These are phyloP conservation scores for Nemoura dubitans DNA, from an alignment of 2,888 invertebrate species.

Conservation along the genomic window DNA sequence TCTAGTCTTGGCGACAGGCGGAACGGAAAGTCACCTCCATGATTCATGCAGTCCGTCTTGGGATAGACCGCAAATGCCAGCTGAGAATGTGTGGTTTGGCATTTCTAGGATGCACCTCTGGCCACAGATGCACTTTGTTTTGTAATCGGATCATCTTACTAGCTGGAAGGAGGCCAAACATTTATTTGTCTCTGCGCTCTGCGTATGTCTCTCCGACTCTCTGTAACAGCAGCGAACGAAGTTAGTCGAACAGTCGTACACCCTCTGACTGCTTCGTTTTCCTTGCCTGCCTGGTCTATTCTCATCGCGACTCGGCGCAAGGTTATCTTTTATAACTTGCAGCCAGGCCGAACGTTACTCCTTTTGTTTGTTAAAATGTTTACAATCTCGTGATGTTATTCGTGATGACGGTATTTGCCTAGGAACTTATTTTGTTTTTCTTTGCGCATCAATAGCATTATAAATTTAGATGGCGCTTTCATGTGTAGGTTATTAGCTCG, in stretches of 20 bases:
- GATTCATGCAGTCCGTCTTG: not conserved
- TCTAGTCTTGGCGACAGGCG: not conserved
- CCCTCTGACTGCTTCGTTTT: not conserved
- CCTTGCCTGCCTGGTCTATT: not conserved
- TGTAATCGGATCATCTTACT: not conserved
- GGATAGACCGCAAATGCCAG: not conserved
- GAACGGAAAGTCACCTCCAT: not conserved
- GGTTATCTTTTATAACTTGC: slow-evolving; percentile 1
- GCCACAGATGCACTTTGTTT: not conserved
- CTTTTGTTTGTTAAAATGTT: not conserved
- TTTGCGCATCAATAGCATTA: not conserved
- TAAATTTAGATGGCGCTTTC: not conserved
- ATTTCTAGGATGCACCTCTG: not conserved
- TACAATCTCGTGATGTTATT: not conserved
- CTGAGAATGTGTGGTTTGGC: not conserved
- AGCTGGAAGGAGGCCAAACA: not conserved
- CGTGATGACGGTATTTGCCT: not conserved
- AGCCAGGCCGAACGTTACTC: not conserved
- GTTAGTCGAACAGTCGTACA: not conserved
- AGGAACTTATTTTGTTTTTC: not conserved
- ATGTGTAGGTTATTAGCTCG: too few species aligned
- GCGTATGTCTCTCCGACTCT: not conserved
- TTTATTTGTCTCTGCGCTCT: not conserved
- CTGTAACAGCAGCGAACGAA: too few species aligned
- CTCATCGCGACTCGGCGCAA: not conserved